Evolutionary conservation across 2,888 invertebrate species (phyloP), one percentile per base, ranked within the genome.

Genomic region (Amiota minor): DNA sequence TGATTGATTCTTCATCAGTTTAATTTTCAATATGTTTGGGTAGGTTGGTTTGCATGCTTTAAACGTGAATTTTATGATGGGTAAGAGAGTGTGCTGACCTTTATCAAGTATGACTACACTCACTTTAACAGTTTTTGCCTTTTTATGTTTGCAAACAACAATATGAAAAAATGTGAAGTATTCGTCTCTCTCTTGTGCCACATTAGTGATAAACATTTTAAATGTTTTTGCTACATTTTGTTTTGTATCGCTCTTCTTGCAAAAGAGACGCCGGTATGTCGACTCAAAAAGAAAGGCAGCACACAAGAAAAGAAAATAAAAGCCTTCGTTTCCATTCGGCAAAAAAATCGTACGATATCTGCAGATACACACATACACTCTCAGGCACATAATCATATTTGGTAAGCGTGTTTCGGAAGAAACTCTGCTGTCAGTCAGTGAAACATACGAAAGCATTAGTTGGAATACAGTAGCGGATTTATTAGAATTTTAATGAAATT

Each of bases 1-100:
- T 87, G 87, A 87, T 88, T 87, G 87, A 87, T 88, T 85, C 84
- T 79, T 82, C 74, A 73, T 59, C 12, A 77, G 80, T 78, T 83
- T 75, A 55, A 12, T 23, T 56, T 72, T 75, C 72, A 49, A 50
- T 64, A 59, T 71, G 69, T 65, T 56, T 70, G 56, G 70, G 45
- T 70, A 56, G 70, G 45, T 50, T 53, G 20, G 23, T 20, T 18
- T 9, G 53, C 53, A 4, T 12, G 53, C 4, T n/a, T 64, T n/a
- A 64, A n/a, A 1, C 20, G 50, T 14, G 12, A 14, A 9, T 10
- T 9, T 10, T 49, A n/a, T 18, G 68, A 35, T 53, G 50, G n/a
- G 35, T 61, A 20, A 18, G 67, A 55, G 55, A 45, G 45, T 55
- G 68, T 55, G 68, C 55, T 53, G 53, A 68, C 68, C 53, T 68